Evolutionary conservation across 2,888 invertebrate genomes (phyloP), one percentile per base, ranked within the genome.

Genomic region (Elysia crispata): DNA sequence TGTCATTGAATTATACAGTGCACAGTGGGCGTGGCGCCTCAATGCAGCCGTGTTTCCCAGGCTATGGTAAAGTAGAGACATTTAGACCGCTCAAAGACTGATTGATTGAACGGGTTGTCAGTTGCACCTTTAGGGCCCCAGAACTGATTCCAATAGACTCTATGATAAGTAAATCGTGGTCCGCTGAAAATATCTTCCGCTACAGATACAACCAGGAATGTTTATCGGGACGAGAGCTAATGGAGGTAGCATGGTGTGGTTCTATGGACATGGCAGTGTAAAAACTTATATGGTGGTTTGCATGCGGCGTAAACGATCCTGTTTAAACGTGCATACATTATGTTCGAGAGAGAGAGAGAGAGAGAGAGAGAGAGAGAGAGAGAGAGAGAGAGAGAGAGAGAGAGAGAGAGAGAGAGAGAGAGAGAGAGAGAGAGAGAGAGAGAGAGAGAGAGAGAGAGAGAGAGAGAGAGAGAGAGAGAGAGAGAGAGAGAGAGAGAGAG

Each of bases 371-470:
- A 41, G 41, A 41, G 41, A 41, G 41, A 41, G 41, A 41, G 41
- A 23, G n/a, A 28, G 31, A 67, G 67, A 67, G 67, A 67, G 67
- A 67, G 67, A 67, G 67, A 67, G 67, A 67, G 70, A 70, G 70
- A 70, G 41, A 70, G 70, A 70, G 70, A 70, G 41, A 70, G 70
- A 70, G 70, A 70, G 41, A 70, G 70, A 70, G 70, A 33, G 31
- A 70, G 70, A 70, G 70, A 70, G 31, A 70, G 31, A 70, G 70
- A 70, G 3, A 31, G 70, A 31, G 5, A 28, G 67, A 67, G 5
- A 67, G 30, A 28, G 13, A 67, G 28, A 67, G 30, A 20, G 64
- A 64, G 20, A 64, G 23, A 20, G 64, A 64, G 20, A 64, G 23
- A n/a, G n/a, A n/a, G n/a, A n/a, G n/a, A n/a, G n/a, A n/a, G n/a